These are phyloP conservation scores for Xiphias gladius DNA, from an alignment of 2,113 vertebrate species.

Conservation along the genomic window DNA sequence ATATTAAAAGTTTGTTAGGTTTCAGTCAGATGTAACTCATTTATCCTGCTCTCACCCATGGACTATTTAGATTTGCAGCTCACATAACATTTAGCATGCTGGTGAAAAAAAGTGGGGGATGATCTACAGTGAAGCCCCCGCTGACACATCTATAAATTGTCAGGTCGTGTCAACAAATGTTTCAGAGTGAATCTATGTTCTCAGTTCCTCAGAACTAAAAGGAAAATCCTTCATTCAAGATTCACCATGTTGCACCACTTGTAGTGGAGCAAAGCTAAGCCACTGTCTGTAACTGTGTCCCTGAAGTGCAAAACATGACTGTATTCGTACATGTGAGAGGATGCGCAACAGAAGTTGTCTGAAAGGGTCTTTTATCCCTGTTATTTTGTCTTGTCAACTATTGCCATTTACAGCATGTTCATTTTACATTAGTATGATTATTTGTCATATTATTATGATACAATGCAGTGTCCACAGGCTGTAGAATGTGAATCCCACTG, in stretches of 20 bases:
- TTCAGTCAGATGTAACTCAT: background rate
- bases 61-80: background rate
- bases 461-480: background rate
- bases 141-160: background rate
- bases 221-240: background rate
- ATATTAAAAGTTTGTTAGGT: background rate
- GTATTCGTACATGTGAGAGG: background rate
- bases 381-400: background rate
- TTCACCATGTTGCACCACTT: background rate
- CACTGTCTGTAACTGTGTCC: background rate
- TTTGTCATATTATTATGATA: background rate
- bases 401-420: background rate
- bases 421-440: background rate
- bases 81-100: background rate
- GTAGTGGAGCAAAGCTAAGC: background rate
- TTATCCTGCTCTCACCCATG: background rate
- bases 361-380: background rate
- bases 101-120: background rate
- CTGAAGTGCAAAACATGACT: background rate
- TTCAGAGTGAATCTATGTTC: background rate
- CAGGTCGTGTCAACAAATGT: background rate
- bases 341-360: background rate
- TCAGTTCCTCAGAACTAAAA: background rate
- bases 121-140: background rate
- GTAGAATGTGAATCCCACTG: background rate